Evolutionary conservation across 2,113 vertebrate genomes (phyloP), one percentile per base, ranked within the genome.

Genomic region (Urocitellus parryii): DNA sequence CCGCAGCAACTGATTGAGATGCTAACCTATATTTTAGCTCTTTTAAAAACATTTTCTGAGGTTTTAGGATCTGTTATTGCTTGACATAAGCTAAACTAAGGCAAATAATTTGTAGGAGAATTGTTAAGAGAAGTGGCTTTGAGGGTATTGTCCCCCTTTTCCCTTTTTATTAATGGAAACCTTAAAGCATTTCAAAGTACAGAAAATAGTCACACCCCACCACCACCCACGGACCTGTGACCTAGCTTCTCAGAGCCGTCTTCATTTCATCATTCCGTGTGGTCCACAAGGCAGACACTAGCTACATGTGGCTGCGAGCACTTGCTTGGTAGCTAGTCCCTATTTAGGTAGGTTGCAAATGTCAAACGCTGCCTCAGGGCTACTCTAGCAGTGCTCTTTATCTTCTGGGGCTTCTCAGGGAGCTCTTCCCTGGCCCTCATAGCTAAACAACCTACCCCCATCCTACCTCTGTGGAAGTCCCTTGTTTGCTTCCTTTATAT

Each of bases 161-260:
- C 14, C 37, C 70, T 70, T 91, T 90, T 77, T 84, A 70, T 78
- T 81, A 89, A 82, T 74, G 74, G 68, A 78, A 97, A 95, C 56
- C 72, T 56, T 34, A 65, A 92, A 67, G 79, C 34, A 53, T 83
- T 88, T 87, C 32, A 77, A 77, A 92, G 34, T 67, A 45, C 48
- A 78, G 73, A 82, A 74, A 81, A 32, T 11, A 27, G 37, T 7
- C 53, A 5, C 17, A 29, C 20, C 4, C 29, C 22, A 16, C 67
- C 67, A 32, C 25, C 8, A 4, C 13, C 32, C 76, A 4, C 0
- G 72, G 34, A 32, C 61, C 51, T 32, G 0, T 74, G 45, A 11
- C 53, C 39, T 27, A n/a, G 67, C 83, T 76, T 72, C 82, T 87
- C 39, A 25, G 77, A 74, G 37, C 53, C 73, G 0, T 0, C 37